A percentile compares a stretch with the other conserved stretches of the same genome.
Conservation (phyloP, 2,113 vertebrate species). For the Channa argus region DNA sequence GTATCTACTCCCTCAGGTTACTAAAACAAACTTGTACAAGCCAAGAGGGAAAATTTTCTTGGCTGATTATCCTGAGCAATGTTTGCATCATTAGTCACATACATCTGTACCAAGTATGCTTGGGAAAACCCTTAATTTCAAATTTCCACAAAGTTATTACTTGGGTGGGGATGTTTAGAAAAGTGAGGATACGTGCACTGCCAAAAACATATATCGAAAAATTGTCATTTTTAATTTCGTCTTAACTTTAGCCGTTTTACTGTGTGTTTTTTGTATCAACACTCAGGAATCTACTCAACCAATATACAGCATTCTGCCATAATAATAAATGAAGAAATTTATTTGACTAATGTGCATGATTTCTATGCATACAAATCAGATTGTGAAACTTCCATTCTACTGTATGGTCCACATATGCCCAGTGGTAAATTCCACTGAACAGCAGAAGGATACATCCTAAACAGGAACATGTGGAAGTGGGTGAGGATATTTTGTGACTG, state of each 20-base stretch:
- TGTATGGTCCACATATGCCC: constrained; percentile 2
- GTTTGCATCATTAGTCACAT: constrained; percentile 77
- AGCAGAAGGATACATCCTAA: constrained; percentile 32
- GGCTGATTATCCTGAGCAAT: constrained; percentile 59
- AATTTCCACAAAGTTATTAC: constrained; percentile 53
- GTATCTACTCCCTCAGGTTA: constrained; percentile 72
- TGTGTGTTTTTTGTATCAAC: no score
- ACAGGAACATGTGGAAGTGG: constrained; percentile 33
- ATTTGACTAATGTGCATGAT: neutral
- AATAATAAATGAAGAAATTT: neutral
- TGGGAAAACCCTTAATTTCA: constrained; percentile 67
- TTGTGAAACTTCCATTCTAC: neutral
- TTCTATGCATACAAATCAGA: neutral
- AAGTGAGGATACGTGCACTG: neutral
- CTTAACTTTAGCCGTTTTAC: neutral
- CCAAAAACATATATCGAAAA: neutral
- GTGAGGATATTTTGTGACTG: constrained; percentile 25
- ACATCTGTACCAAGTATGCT: constrained; percentile 72
- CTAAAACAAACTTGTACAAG: constrained; percentile 68
- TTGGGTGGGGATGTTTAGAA: constrained; percentile 37
- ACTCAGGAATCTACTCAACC: neutral
- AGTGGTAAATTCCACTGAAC: constrained; percentile 11
- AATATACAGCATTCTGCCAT: neutral
- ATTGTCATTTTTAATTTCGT: neutral
- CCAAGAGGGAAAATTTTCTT: constrained; percentile 59